Base-by-base conservation (phyloP, 2,888 invertebrate genomes). In the Lysandra bellargus region DNA sequence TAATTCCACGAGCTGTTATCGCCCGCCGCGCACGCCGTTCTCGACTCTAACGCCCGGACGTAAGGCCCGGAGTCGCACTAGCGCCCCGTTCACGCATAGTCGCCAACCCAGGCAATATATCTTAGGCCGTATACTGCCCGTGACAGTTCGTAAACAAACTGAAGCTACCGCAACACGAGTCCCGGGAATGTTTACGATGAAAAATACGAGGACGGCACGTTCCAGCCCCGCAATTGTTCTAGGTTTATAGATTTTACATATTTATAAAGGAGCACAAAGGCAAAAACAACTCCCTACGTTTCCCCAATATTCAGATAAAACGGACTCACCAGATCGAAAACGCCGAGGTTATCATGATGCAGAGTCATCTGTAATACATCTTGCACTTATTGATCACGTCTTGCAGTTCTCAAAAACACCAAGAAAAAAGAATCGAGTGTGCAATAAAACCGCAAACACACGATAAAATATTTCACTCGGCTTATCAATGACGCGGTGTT, bases 121-220 rank as follows among this genome's bases (percentile, higher is more conserved):
- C 95, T 95, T 94, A 92, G 93, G 94, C 94, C 92, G 94, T 93
- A 92, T 93, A 94, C 94, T 94, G 94, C 88, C 93, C 93, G 93
- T 95, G 95, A 95, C 95, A 95, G 94, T 95, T 95, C 93, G 95
- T 95, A 95, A 95, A 95, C 95, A 95, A 95, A 95, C 95, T 92
- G 93, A 89, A 92, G 91, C 93, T 94, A 93, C 94, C 94, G 92
- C 93, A 94, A 94, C 93, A 93, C 92, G 89, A 90, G 86, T 83
- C 87, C 87, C 85, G 86, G 44, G 60, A 2, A 87, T 87, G 88
- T 87, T 84, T 78, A 75, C 30, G 33, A 14, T 44, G 33, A 44
- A 75, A 49, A 49, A 74, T 60, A 61, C 0, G 53, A 3, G 17
- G 17, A 57, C 30, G 12, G 14, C 23, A 57, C 6, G 23, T 53